Evolutionary conservation across 2,797 vertebrate species (phyloP).

Genomic region (Pseudochaenichthys georgianus): DNA sequence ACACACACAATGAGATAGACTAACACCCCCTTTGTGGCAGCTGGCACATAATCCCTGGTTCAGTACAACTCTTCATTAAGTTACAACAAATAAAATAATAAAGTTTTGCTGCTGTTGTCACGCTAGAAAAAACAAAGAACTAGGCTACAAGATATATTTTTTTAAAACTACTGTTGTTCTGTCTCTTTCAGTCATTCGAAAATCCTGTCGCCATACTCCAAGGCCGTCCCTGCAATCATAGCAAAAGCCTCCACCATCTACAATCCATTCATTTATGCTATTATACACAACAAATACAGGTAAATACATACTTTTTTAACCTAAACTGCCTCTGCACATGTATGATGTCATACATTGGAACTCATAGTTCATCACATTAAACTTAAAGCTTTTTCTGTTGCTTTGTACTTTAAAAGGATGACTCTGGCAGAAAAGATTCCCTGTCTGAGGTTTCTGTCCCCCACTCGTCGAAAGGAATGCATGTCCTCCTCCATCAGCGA

Average conservation of each 20-base stretch:
- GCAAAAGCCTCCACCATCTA: slow-evolving; percentile 92
- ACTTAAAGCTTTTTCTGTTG: not conserved
- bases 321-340: not conserved
- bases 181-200: slow-evolving; percentile 80
- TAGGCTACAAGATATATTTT: not conserved
- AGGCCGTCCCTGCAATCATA: slow-evolving; percentile 90
- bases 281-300: slow-evolving; percentile 93
- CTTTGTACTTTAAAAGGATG: slow-evolving; percentile 59
- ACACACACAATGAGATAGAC: slow-evolving; percentile 27
- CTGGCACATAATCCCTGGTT: slow-evolving; percentile 62
- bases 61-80: slow-evolving; percentile 24
- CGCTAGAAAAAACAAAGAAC: not conserved
- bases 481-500: slow-evolving; percentile 77
- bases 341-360: not conserved
- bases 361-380: not conserved
- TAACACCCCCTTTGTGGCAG: slow-evolving; percentile 49
- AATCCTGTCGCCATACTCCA: slow-evolving; percentile 89
- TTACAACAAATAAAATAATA: slow-evolving; percentile 31
- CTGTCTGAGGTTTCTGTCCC: slow-evolving; percentile 80
- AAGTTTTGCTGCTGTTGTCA: not conserved
- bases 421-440: slow-evolving; percentile 82
- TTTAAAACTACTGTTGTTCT: slow-evolving; percentile 13
- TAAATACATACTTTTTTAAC: slow-evolving; percentile 51
- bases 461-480: slow-evolving; percentile 69
- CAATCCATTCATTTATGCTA: slow-evolving; percentile 93